phyloP scores from a whole-genome alignment of 2,888 invertebrate species.

The Xestobium rufovillosum region DNA sequence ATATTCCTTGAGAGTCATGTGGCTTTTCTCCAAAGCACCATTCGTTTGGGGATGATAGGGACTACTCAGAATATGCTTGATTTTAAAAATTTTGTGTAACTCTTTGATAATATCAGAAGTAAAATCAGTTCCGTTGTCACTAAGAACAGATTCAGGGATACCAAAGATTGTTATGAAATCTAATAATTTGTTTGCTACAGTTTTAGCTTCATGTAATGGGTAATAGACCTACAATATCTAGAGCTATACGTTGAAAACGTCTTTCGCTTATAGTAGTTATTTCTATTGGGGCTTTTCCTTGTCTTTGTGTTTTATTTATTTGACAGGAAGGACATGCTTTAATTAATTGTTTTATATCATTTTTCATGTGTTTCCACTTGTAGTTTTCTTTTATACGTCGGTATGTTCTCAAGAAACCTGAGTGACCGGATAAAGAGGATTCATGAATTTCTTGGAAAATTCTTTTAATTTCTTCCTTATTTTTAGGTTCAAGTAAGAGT shows the following conservation, averaged over 20 bases:
- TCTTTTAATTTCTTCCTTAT: conserved; percentile 2
- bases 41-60: conserved; percentile 33
- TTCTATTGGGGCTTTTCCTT: conserved; percentile 7
- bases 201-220: conserved; percentile 28
- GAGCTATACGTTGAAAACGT: conserved; percentile 25
- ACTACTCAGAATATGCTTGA: conserved; percentile 28
- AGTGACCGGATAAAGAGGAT: conserved; percentile 6
- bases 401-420: conserved; percentile 14
- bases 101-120: conserved; percentile 32
- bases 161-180: conserved; percentile 35
- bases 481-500: not conserved
- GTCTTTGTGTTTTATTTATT: conserved; percentile 23
- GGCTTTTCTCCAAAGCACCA: conserved; percentile 31
- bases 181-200: conserved; percentile 30
- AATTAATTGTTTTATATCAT: conserved; percentile 19
- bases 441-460: conserved; percentile 7
- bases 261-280: conserved; percentile 3
- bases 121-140: conserved; percentile 38
- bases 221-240: conserved; percentile 28
- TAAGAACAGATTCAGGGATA: conserved; percentile 33
- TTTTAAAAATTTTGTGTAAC: conserved; percentile 29
- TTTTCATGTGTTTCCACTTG: conserved; percentile 20
- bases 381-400: conserved; percentile 21
- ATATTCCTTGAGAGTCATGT: conserved; percentile 29
- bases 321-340: conserved; percentile 23